Base-by-base conservation (phyloP, 2,113 vertebrate species). In the Vulpes lagopus region DNA sequence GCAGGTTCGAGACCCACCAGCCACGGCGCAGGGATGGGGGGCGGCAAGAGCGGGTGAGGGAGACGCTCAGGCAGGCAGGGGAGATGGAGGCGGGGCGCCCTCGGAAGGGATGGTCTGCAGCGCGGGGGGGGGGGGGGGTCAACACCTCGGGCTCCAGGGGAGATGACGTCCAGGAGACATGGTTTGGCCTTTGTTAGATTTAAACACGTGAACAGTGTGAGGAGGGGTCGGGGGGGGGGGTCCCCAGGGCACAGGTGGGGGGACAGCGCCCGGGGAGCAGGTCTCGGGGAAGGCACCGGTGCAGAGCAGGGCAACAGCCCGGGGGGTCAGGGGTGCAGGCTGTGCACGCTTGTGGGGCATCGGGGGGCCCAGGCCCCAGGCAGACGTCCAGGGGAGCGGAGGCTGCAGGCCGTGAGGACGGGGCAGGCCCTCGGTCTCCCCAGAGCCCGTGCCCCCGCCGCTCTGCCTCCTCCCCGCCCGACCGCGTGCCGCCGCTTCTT, bases 321-420 rank as follows among this genome's bases (percentile, higher is more conserved):
- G 43, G 43, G 43, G 7, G 43, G 43, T 8, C 43, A 43, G 43
- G 43, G 6, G 43, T 43, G 5, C 1, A 7, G 43, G 43, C 43
- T 43, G 43, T 43, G 43, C 43, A 43, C 1, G 6, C 7, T 43
- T 6, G 7, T 43, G 43, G 43, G 43, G 38, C 38, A 43, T 43
- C 38, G 4, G 38, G 38, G 38, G 43, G 43, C 43, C 43, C 43
- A 43, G 7, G 43, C 43, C 43, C 43, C 43, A 1, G 43, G 43
- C 43, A 1, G 43, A 43, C 6, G 6, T 43, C 43, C 43, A 43
- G 43, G 43, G 43, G 43, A 43, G 43, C 1, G 43, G 43, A 43
- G 7, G 43, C 7, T 43, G 43, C 1, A 1, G 43, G 43, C 43
- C 6, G 1, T 43, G 1, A 43, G 43, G 43, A 43, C 6, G 6